Percentiles rank a stretch among this genome's conserved stretches.
These are phyloP conservation scores for Alexandromys fortis DNA, from an alignment of 2,113 vertebrate species.

Conservation along the genomic window DNA sequence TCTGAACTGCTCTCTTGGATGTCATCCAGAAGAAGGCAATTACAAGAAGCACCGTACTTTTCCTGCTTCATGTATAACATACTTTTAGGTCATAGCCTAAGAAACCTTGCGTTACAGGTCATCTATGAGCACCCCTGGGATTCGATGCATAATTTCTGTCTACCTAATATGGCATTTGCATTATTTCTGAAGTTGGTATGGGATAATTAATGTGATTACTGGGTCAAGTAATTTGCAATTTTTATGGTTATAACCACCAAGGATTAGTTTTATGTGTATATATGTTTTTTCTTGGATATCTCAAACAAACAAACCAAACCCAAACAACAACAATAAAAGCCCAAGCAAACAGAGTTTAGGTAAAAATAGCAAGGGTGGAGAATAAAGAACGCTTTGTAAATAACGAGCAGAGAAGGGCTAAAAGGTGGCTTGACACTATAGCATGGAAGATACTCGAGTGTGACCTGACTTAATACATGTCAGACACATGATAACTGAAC, in stretches of 20 bases:
- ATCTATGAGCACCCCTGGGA: not conserved
- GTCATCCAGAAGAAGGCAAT: not conserved
- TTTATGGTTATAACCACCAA: not conserved
- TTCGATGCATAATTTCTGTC: not conserved
- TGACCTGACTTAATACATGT: not conserved
- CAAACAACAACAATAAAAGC: not conserved
- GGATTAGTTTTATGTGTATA: not conserved
- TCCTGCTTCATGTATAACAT: not conserved
- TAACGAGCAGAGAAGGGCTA: not conserved
- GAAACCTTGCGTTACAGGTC: not conserved
- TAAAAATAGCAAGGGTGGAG: not conserved
- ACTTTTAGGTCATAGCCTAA: not conserved
- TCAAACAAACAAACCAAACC: not conserved
- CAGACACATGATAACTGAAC: not conserved
- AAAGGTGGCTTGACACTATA: not conserved
- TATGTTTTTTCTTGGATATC: not conserved
- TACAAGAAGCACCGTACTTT: constrained; percentile 12
- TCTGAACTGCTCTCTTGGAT: not conserved
- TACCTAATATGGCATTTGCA: constrained; percentile 32
- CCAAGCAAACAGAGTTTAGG: not conserved
- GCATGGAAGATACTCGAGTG: not conserved
- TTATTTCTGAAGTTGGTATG: not conserved
- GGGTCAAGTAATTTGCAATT: not conserved
- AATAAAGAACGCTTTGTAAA: not conserved
- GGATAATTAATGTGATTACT: constrained; percentile 30